Conservation (phyloP, 1,140 invertebrate species). For the Listronotus bonariensis region DNA sequence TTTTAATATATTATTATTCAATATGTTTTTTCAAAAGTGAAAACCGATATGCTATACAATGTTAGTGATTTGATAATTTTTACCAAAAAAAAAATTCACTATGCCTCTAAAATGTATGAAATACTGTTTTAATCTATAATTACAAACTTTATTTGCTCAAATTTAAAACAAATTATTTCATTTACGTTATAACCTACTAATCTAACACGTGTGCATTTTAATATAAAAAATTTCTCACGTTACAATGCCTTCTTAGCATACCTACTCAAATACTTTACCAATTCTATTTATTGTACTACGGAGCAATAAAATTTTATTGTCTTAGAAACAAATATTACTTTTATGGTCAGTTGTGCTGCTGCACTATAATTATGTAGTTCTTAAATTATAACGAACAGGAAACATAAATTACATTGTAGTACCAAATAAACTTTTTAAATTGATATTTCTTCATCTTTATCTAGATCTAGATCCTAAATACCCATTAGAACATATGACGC, state of each 20-base stretch:
- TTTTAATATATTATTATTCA: too few species aligned
- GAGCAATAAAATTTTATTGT: slow-evolving; percentile 21
- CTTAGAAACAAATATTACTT: slow-evolving; percentile 25
- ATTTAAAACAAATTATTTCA: too few species aligned
- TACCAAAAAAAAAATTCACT: too few species aligned
- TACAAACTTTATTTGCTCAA: too few species aligned
- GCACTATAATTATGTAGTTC: slow-evolving; percentile 19
- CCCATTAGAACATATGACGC: slow-evolving; percentile 14
- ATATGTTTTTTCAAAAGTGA: too few species aligned
- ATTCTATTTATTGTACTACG: slow-evolving; percentile 8
- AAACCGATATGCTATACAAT: too few species aligned
- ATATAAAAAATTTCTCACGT: not conserved
- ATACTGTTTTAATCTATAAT: too few species aligned
- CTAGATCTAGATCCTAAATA: slow-evolving; percentile 24
- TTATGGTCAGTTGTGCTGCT: slow-evolving; percentile 19
- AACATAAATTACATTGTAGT: slow-evolving; percentile 37
- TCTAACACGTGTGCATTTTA: too few species aligned
- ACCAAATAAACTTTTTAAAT: slow-evolving; percentile 38
- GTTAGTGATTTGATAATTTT: too few species aligned
- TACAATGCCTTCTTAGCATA: slow-evolving; percentile 5
- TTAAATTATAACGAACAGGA: slow-evolving; percentile 26
- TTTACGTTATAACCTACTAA: too few species aligned
- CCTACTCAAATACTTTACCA: slow-evolving; percentile 4
- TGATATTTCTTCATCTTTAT: slow-evolving; percentile 32
- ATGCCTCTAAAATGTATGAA: too few species aligned